A percentile compares a stretch with the other conserved stretches of the same genome.
Evolutionary conservation across 2,113 vertebrate genomes (phyloP).

Genomic region (Cettia cetti): DNA sequence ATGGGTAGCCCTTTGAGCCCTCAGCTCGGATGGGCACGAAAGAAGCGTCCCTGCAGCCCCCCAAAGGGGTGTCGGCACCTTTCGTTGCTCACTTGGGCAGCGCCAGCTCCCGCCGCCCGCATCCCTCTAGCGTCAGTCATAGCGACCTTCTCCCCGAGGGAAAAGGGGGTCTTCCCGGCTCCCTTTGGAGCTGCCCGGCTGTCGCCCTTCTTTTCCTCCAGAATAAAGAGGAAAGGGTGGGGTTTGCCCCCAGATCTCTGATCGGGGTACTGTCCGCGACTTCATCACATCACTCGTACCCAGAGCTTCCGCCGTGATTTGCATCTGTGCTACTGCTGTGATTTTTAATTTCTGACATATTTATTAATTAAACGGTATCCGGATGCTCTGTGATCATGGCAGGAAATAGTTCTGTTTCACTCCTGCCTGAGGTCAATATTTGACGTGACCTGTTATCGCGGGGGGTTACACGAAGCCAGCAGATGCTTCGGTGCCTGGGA

Average conservation of each 20-base stretch:
- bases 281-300: neutral
- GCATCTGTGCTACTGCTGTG: neutral
- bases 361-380: neutral
- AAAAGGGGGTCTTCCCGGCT: neutral
- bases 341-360: neutral
- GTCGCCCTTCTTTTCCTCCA: neutral
- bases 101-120: neutral
- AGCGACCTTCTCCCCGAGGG: neutral
- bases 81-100: neutral
- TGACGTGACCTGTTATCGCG: neutral
- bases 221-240: neutral
- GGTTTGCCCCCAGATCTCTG: neutral
- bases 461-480: neutral
- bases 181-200: neutral
- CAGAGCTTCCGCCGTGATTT: neutral
- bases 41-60: neutral
- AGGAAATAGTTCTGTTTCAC: neutral
- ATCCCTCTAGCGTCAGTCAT: neutral
- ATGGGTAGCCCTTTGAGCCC: neutral
- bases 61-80: neutral
- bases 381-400: neutral
- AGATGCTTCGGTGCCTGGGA: neutral
- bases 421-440: neutral
- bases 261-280: rapidly evolving
- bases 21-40: no score